Evolutionary conservation across 2,113 vertebrate genomes (phyloP).

Genomic region (Danio rerio): DNA sequence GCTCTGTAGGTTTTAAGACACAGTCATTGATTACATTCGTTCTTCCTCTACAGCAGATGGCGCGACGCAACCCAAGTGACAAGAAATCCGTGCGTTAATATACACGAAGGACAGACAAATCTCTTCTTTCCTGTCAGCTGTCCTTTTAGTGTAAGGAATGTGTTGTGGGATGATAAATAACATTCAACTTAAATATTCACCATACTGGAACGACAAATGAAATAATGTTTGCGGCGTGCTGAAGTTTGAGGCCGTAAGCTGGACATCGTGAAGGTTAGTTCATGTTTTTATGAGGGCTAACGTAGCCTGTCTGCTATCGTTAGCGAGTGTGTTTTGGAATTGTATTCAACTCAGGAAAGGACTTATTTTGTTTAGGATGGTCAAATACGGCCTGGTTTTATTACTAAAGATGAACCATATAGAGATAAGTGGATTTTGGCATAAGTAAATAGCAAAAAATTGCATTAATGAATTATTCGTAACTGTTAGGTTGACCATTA

Average conservation of each 20-base stretch:
- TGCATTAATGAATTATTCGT: not conserved
- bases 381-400: too few relatives aligned
- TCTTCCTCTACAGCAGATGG: constrained; percentile 27
- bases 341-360: not conserved
- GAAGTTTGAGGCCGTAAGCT: not conserved
- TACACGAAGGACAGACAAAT: not conserved
- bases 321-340: constrained; percentile 23
- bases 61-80: not conserved
- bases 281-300: not conserved
- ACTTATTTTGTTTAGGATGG: not conserved
- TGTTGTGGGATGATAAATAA: not conserved
- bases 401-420: not conserved
- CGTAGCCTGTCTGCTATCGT: not conserved
- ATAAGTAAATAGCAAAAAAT: too few relatives aligned
- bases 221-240: constrained; percentile 17
- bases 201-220: not conserved
- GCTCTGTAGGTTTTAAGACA: not conserved
- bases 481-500: too few relatives aligned
- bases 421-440: not conserved
- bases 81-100: not conserved
- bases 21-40: not conserved
- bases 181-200: not conserved
- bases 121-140: not conserved
- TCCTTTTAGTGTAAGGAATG: not conserved
- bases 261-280: constrained; percentile 31